A percentile compares a stretch with the other conserved stretches of the same genome.
These are phyloP conservation scores for Bos taurus DNA, from an alignment of 2,113 vertebrate genomes.

Conservation along the genomic window DNA sequence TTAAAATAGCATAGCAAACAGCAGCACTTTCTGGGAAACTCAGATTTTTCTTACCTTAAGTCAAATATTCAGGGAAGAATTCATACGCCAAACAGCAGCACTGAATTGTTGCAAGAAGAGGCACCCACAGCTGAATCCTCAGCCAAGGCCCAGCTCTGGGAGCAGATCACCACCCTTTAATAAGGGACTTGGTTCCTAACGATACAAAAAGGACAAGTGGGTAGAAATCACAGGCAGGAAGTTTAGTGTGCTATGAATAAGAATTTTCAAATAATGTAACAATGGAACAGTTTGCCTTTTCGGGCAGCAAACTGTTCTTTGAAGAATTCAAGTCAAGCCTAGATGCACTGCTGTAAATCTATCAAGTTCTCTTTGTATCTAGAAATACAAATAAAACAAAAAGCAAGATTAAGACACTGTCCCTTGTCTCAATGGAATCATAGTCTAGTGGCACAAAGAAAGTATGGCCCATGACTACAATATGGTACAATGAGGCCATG, in stretches of 20 bases:
- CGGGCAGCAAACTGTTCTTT: slow-evolving; percentile 1
- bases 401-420: background rate
- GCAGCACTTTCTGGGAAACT: slow-evolving; percentile 24
- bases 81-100: slow-evolving; percentile 1
- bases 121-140: background rate
- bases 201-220: background rate
- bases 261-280: slow-evolving; percentile 1
- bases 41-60: slow-evolving; percentile 19
- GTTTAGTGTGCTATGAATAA: slow-evolving; percentile 7
- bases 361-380: slow-evolving; percentile 22
- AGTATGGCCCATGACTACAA: background rate
- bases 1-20: slow-evolving; percentile 5
- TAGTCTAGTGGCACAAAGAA: background rate
- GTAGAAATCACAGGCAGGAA: slow-evolving; percentile 20
- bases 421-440: background rate
- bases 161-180: background rate
- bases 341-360: background rate
- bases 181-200: background rate
- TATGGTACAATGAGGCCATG: background rate
- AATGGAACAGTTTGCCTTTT: slow-evolving; percentile 21
- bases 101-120: slow-evolving; percentile 12
- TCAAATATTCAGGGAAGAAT: slow-evolving; percentile 26
- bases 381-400: background rate
- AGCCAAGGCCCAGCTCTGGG: background rate
- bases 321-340: slow-evolving; percentile 40